Percentiles rank a stretch among this genome's conserved stretches.
phyloP scores from a whole-genome alignment of 1,140 invertebrate genomes.

The Helicorthomorpha holstii region DNA sequence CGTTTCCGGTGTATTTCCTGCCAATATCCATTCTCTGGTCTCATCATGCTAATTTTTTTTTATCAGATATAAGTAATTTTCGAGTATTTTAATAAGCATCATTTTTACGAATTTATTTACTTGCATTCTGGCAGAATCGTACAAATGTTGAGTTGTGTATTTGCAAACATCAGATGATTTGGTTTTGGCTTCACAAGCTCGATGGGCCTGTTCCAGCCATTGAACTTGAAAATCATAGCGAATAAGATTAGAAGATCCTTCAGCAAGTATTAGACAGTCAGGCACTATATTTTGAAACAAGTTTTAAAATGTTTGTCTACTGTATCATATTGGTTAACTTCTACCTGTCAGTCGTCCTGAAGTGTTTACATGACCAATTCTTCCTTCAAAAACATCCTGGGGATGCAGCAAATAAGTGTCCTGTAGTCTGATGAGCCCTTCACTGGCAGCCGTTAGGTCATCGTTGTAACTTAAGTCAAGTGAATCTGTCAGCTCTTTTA shows the following conservation, averaged over 20 bases:
- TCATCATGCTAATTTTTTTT: too few species aligned
- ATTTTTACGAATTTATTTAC: too few species aligned
- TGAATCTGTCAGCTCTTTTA: too few species aligned
- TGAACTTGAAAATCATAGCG: slow-evolving; percentile 17
- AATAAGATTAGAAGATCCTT: not conserved
- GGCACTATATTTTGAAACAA: too few species aligned
- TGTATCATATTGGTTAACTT: too few species aligned
- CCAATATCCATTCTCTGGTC: too few species aligned
- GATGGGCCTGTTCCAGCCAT: slow-evolving; percentile 25
- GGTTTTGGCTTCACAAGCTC: not conserved
- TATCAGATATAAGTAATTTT: too few species aligned
- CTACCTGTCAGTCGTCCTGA: not conserved
- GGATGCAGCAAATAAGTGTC: not conserved
- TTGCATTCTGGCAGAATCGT: not conserved
- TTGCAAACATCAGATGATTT: not conserved
- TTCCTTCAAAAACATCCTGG: not conserved
- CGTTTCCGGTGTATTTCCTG: too few species aligned
- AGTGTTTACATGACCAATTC: not conserved
- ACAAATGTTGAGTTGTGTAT: not conserved
- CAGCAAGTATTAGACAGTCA: not conserved
- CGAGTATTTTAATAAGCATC: too few species aligned
- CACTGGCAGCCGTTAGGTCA: not conserved
- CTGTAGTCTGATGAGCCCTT: not conserved
- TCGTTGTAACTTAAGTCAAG: too few species aligned
- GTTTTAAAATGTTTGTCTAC: too few species aligned